Conservation (phyloP, 2,888 invertebrate species). For the Clanis bilineata region DNA sequence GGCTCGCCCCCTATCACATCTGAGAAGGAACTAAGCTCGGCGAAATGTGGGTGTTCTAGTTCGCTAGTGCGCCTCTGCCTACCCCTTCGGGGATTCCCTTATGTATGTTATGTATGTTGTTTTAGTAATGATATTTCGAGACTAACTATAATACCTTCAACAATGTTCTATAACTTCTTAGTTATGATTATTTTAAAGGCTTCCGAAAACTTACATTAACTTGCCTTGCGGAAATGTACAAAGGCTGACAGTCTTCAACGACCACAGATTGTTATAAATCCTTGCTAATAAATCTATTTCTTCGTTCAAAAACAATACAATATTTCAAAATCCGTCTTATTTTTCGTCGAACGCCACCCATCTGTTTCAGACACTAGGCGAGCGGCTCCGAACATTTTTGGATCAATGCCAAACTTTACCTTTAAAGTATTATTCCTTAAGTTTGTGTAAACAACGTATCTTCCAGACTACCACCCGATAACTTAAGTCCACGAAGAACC, state of each 20-base stretch:
- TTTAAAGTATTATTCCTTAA: neutral
- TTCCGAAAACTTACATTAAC: neutral
- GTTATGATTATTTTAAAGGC: neutral
- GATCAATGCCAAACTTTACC: neutral
- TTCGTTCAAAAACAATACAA: neutral
- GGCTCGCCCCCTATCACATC: too few relatives aligned
- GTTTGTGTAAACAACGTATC: neutral
- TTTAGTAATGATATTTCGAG: too few relatives aligned
- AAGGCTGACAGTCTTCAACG: neutral
- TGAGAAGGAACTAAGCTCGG: too few relatives aligned
- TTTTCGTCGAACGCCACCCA: slow-evolving; percentile 3
- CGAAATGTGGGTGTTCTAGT: too few relatives aligned
- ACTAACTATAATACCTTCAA: too few relatives aligned
- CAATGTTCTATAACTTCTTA: too few relatives aligned
- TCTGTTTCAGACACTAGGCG: neutral
- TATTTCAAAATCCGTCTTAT: slow-evolving; percentile 1
- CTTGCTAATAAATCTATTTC: neutral
- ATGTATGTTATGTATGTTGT: too few relatives aligned
- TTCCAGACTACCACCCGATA: neutral
- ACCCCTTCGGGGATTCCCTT: too few relatives aligned
- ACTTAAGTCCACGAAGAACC: neutral
- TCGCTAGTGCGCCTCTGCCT: too few relatives aligned
- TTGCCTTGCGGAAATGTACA: neutral
- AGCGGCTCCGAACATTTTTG: neutral
- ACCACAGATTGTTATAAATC: neutral